Evolutionary conservation across 2,888 invertebrate genomes (phyloP), one percentile per base, ranked within the genome.

Genomic region (Phasia obesa): DNA sequence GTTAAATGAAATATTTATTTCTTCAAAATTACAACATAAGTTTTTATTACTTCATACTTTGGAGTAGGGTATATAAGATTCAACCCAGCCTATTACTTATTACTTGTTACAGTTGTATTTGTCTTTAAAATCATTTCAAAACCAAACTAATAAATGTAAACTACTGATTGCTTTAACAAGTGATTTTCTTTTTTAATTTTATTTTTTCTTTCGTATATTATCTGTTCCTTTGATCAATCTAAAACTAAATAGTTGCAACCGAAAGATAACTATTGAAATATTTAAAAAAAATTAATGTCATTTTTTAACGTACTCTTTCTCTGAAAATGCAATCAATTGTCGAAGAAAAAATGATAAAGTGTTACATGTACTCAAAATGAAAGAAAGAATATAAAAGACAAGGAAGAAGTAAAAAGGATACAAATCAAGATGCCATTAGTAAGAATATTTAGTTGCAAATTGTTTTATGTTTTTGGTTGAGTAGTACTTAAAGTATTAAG

Each of bases 361-460:
- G 27, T 42, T 69, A 19, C 60, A 60, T 21, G n/a, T 11, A 38
- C 11, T 47, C 5, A n/a, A 44, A 31, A 44, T 0, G n/a, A n/a
- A 44, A 47, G 55, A 27, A 31, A 62, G 23, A 31, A 23, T 9
- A 75, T 31, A 31, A 38, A 27, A 27, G n/a, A 35, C 1, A 35
- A 35, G 11, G 7, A 35, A 35, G 42, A 77, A 62, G 42, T 13
- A 69, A 78, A 64, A 35, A 51, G 69, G 51, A 78, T 69, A 74
- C 49, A 65, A 78, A 78, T 78, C 69, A 65, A 59, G 74, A 70
- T 70, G 35, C 19, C 74, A 70, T 74, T 82, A 74, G 78, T 57
- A 73, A 49, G 27, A 47, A 38, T 38, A 23, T 59, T 21, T 23
- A 65, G 31, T 74, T 60, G 42, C 59, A 67, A 80, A 74, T 47